A percentile compares a stretch with the other conserved stretches of the same genome.
phyloP scores from a whole-genome alignment of 92 coral and sea anemone genomes.

The Phenganax marumi region DNA sequence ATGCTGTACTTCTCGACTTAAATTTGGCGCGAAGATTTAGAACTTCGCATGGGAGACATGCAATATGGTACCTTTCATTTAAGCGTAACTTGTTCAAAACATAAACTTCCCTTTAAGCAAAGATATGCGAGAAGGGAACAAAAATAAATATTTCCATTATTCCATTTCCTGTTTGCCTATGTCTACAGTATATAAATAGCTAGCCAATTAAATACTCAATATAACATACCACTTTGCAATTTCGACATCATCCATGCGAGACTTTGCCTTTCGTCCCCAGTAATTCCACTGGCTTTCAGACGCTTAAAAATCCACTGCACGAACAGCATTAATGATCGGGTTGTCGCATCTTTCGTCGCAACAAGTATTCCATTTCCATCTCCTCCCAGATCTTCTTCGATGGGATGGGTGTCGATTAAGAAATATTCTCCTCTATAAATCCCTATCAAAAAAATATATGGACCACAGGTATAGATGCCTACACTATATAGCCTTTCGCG shows the following conservation, averaged over 20 bases:
- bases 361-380: neutral
- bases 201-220: neutral
- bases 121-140: too few relatives aligned
- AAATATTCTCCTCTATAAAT: neutral
- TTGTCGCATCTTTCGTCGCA: neutral
- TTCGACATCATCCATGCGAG: slow-evolving; percentile 1
- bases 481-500: slow-evolving; percentile 2
- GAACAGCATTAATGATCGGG: neutral
- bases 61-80: too few relatives aligned
- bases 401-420: neutral
- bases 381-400: neutral
- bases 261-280: slow-evolving; percentile 3
- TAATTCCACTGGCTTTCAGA: neutral
- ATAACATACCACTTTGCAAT: neutral
- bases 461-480: slow-evolving; percentile 41
- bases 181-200: too few relatives aligned
- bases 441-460: slow-evolving; percentile 26
- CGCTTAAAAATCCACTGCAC: neutral
- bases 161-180: too few relatives aligned
- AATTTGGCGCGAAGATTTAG: too few relatives aligned
- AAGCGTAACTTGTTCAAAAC: too few relatives aligned
- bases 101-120: too few relatives aligned
- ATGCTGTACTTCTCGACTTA: too few relatives aligned
- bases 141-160: neutral
- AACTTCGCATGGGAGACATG: too few relatives aligned